Conservation (phyloP, 30 jellyfish, hydroid and myxozoan genomes). For the Aurelia aurita complex sp. Pacific region DNA sequence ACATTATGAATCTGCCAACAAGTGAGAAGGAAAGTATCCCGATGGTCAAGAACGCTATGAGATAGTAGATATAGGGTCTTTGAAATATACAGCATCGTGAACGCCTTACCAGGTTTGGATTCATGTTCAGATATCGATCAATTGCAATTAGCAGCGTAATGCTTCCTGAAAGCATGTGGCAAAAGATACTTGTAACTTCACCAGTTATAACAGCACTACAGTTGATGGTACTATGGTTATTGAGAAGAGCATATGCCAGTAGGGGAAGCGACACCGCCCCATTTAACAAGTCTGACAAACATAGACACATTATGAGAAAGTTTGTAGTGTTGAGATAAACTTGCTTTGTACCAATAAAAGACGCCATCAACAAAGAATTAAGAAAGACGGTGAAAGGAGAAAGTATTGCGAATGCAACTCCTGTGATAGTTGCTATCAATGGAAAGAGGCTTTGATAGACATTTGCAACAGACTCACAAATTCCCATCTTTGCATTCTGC, state of each 20-base stretch:
- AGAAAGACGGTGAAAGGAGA: background rate
- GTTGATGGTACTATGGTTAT: background rate
- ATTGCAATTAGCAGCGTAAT: slow-evolving; percentile 19
- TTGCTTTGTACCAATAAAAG: slow-evolving; percentile 4
- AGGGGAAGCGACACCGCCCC: background rate
- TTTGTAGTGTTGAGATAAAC: background rate
- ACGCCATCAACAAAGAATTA: background rate
- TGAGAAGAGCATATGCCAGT: background rate
- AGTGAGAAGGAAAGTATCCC: too few species aligned
- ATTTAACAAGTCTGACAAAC: background rate
- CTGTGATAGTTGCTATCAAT: too few species aligned
- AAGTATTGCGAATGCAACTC: too few species aligned
- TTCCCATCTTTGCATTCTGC: too few species aligned
- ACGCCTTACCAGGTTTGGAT: background rate
- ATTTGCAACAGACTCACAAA: too few species aligned
- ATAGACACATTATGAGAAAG: background rate
- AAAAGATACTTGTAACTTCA: background rate
- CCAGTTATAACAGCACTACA: background rate
- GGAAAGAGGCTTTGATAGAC: too few species aligned
- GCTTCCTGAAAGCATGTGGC: background rate
- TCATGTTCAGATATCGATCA: slow-evolving; percentile 49
- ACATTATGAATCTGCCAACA: too few species aligned
- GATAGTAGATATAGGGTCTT: too few species aligned
- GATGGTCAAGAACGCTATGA: too few species aligned
- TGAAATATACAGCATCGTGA: too few species aligned